Conservation (phyloP, 2,888 invertebrate genomes). For the Acanthosepion lycidas region DNA sequence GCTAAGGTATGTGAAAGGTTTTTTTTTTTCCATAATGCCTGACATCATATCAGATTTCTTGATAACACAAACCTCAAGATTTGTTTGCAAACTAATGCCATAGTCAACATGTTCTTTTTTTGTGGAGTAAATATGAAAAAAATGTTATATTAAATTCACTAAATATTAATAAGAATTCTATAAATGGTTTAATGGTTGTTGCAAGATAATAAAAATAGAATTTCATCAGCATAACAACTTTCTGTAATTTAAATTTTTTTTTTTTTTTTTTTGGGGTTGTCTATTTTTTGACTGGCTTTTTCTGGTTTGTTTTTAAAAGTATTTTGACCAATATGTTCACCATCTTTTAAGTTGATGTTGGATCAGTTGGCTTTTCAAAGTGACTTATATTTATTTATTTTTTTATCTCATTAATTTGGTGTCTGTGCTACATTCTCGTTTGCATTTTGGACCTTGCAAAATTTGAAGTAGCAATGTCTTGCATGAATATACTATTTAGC, state of each 20-base stretch:
- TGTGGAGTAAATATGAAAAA: neutral
- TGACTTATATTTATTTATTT: no score
- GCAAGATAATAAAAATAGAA: neutral
- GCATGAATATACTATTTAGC: no score
- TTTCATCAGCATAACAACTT: neutral
- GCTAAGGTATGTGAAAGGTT: neutral
- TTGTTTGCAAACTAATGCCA: neutral
- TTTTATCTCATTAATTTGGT: no score
- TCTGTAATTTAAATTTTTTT: no score
- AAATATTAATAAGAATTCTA: neutral
- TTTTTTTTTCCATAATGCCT: neutral
- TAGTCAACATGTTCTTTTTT: neutral
- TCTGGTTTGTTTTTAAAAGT: neutral
- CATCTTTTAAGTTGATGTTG: no score
- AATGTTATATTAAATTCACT: neutral
- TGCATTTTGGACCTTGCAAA: no score
- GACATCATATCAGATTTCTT: neutral
- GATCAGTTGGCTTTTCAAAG: no score
- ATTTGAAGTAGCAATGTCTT: no score
- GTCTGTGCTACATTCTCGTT: no score
- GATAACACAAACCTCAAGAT: neutral
- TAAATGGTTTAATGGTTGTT: neutral
- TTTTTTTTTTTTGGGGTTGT: no score
- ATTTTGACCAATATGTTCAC: no score
- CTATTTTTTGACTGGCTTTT: neutral